A percentile compares a stretch with the other conserved stretches of the same genome.
These are phyloP conservation scores for Smittia sp. DNA, from an alignment of 2,888 invertebrate species.

Conservation along the genomic window DNA sequence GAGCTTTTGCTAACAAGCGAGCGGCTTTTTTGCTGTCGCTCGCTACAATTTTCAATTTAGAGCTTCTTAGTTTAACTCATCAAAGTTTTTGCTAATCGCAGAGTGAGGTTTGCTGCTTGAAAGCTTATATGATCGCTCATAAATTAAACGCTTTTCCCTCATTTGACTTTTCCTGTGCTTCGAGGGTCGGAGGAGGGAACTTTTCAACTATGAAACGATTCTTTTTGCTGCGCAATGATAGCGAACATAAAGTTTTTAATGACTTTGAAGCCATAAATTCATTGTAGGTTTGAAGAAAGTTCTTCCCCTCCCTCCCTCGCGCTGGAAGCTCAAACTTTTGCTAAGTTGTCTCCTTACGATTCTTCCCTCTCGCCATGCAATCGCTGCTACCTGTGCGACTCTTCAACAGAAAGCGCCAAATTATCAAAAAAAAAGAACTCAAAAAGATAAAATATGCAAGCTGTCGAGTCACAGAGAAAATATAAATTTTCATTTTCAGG, in stretches of 20 bases:
- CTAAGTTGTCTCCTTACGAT: conserved; percentile 13
- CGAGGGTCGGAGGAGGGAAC: background rate
- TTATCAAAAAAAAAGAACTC: conserved; percentile 26
- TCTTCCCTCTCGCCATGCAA: background rate
- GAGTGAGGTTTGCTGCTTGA: too few relatives aligned
- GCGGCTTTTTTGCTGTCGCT: too few relatives aligned
- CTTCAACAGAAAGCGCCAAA: conserved; percentile 22
- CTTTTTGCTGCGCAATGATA: conserved; percentile 20
- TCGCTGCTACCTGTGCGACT: conserved; percentile 1
- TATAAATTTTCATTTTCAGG: conserved; percentile 32
- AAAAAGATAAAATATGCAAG: conserved; percentile 36
- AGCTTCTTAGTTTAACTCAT: too few relatives aligned
- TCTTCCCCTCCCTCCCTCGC: background rate
- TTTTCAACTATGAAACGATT: conserved; percentile 5
- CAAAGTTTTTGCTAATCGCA: too few relatives aligned
- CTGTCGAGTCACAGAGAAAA: conserved; percentile 26
- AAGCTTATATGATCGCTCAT: too few relatives aligned
- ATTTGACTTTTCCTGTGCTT: too few relatives aligned
- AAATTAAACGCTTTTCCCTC: too few relatives aligned
- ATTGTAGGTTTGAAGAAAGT: conserved; percentile 18
- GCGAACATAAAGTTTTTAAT: conserved; percentile 24
- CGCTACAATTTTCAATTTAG: too few relatives aligned
- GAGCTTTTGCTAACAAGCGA: too few relatives aligned
- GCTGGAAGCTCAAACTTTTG: background rate
- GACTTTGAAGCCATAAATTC: conserved; percentile 30